These are phyloP conservation scores for Thereva nobilitata DNA, from an alignment of 2,888 invertebrate genomes.

Conservation along the genomic window DNA sequence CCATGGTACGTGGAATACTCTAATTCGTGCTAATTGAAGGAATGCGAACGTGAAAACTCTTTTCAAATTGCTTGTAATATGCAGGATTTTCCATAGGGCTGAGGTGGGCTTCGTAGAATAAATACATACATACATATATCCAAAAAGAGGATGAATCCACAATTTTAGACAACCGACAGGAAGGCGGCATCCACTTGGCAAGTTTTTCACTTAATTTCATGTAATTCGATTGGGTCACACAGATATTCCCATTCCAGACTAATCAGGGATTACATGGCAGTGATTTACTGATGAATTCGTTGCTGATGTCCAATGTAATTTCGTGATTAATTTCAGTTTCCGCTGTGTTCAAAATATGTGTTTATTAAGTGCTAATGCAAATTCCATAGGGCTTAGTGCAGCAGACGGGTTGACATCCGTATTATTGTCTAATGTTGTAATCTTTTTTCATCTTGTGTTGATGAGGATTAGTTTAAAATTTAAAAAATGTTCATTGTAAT, in stretches of 20 bases:
- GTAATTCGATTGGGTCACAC: constrained; percentile 33
- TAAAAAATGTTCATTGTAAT: too few species aligned
- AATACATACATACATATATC: too few species aligned
- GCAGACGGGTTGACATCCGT: too few species aligned
- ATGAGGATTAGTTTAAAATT: too few species aligned
- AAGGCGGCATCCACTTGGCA: not conserved
- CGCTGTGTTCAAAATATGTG: not conserved
- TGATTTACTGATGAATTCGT: constrained; percentile 20
- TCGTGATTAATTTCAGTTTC: constrained; percentile 13
- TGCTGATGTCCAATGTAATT: constrained; percentile 2
- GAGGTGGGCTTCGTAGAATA: not conserved
- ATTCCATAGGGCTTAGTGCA: too few species aligned
- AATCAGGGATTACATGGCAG: constrained; percentile 32
- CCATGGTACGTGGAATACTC: constrained; percentile 16
- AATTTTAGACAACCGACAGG: too few species aligned
- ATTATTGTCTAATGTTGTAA: too few species aligned
- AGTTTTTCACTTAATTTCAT: constrained; percentile 33
- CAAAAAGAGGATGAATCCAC: too few species aligned
- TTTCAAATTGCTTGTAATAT: constrained; percentile 17
- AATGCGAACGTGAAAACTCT: constrained; percentile 33
- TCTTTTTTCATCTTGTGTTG: too few species aligned
- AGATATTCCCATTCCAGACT: constrained; percentile 25
- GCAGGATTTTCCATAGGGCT: constrained; percentile 14
- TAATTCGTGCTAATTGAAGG: constrained; percentile 30
- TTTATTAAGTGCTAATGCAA: too few species aligned